Evolutionary conservation across 2,797 vertebrate genomes (phyloP).

Genomic region (Synanceia verrucosa): DNA sequence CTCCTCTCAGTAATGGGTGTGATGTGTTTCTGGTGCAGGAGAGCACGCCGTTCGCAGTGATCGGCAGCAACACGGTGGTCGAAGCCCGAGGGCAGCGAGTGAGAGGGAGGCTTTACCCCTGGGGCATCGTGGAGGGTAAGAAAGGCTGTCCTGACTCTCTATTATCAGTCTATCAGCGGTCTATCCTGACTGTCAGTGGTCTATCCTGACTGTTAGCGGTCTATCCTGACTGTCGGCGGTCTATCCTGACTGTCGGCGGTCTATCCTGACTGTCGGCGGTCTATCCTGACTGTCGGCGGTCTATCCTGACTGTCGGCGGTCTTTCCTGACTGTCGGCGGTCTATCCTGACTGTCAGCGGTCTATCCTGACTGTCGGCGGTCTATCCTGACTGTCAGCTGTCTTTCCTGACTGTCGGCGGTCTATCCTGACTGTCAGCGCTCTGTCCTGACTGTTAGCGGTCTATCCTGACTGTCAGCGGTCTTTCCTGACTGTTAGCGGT

Average conservation of each 20-base stretch:
- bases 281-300: too few species aligned
- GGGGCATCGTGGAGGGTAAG: conserved; percentile 97
- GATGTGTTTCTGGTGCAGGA: conserved; percentile 76
- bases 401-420: too few species aligned
- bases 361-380: not conserved
- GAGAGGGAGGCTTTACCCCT: conserved; percentile 93
- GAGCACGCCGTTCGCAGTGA: conserved; percentile 93
- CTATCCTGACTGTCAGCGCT: not conserved
- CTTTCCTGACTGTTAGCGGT: too few species aligned
- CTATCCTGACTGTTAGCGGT: not conserved
- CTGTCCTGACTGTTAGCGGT: not conserved
- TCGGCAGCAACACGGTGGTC: conserved; percentile 96
- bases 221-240: not conserved
- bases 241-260: too few species aligned
- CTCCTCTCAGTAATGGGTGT: too few species aligned
- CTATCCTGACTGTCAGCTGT: not conserved
- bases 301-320: not conserved
- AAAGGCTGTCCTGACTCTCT: not conserved
- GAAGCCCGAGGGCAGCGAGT: conserved; percentile 93
- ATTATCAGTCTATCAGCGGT: too few species aligned
- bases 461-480: not conserved
- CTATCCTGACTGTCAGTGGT: not conserved
- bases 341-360: too few species aligned
- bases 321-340: too few species aligned
- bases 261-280: not conserved